A percentile compares a stretch with the other conserved stretches of the same genome.
Evolutionary conservation across 2,113 vertebrate genomes (phyloP).

Genomic region (Holacanthus passer): DNA sequence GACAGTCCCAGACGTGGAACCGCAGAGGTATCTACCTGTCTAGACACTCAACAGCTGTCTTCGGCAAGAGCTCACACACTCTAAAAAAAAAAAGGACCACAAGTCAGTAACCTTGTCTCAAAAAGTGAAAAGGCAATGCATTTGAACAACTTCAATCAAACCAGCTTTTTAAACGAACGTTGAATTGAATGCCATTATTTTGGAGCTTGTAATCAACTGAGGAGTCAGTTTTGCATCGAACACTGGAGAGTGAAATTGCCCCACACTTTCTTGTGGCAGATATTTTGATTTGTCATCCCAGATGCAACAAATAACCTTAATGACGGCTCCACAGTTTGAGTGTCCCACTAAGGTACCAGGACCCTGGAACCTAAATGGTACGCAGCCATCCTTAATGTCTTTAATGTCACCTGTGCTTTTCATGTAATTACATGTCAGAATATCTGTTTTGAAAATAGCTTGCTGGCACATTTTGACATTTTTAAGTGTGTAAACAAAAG

Average conservation of each 20-base stretch:
- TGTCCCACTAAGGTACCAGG: neutral
- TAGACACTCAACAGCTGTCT: constrained; percentile 69
- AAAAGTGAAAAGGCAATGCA: no score
- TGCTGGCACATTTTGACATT: neutral
- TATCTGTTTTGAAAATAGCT: constrained; percentile 16
- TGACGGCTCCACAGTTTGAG: constrained; percentile 1
- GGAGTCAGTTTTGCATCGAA: neutral
- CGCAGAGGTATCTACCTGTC: constrained; percentile 56
- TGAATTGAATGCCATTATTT: neutral
- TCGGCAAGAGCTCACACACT: neutral
- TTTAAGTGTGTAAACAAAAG: constrained; percentile 2
- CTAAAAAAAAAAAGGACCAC: constrained; percentile 4
- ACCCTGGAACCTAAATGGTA: neutral
- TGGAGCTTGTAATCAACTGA: neutral
- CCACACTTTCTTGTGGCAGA: no score
- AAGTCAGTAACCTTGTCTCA: neutral
- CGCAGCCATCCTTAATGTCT: constrained; percentile 6
- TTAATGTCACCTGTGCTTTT: constrained; percentile 17
- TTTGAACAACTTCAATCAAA: no score
- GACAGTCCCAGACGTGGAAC: constrained; percentile 39
- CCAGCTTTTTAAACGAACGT: neutral
- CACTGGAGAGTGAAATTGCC: neutral
- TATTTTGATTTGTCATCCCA: neutral
- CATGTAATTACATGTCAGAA: neutral
- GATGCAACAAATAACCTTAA: constrained; percentile 23